Evolutionary conservation across 2,888 invertebrate species (phyloP).

Genomic region (Andrena bucephala): DNA sequence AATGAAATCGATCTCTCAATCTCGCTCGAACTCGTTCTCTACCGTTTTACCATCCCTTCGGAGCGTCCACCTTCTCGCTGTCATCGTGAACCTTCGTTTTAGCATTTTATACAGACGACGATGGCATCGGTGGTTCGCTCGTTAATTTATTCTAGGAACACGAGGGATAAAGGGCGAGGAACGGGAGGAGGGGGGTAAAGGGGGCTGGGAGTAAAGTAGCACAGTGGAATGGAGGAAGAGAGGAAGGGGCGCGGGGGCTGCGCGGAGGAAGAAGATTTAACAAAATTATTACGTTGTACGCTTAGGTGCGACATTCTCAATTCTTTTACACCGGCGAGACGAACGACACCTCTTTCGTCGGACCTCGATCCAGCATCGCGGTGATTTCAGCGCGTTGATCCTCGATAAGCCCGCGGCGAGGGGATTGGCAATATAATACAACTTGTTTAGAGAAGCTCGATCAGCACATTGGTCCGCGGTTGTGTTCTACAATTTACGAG

Average conservation of each 20-base stretch:
- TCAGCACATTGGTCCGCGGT: conserved; percentile 11
- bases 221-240: conserved; percentile 13
- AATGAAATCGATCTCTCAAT: conserved; percentile 31
- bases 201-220: neutral
- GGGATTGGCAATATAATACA: neutral
- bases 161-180: neutral
- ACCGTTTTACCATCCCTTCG: conserved; percentile 20
- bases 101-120: neutral
- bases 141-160: neutral
- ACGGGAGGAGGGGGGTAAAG: neutral
- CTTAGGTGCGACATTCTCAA: conserved; percentile 45
- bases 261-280: conserved; percentile 42
- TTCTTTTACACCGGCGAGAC: neutral
- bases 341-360: neutral
- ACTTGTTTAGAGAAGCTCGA: neutral
- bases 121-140: neutral
- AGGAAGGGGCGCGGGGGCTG: conserved; percentile 11
- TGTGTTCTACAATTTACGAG: neutral
- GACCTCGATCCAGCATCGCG: conserved; percentile 16
- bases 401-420: neutral
- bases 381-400: neutral
- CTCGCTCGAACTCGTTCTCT: conserved; percentile 29
- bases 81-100: neutral
- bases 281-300: conserved; percentile 46
- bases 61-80: neutral